Evolutionary conservation across 1,140 invertebrate species (phyloP).

Genomic region (Planococcus citri): DNA sequence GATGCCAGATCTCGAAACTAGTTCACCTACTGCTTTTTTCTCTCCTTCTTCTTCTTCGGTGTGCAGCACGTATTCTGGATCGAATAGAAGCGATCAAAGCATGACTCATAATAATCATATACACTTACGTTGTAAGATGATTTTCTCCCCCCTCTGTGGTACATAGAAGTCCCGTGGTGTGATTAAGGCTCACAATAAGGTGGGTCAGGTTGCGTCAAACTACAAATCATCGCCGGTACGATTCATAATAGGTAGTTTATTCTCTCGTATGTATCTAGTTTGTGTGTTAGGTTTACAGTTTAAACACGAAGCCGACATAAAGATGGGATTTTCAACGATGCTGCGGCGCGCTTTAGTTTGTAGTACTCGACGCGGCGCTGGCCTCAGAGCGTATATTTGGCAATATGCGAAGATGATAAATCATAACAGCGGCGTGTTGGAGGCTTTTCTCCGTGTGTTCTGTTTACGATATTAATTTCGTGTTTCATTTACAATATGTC

Average conservation of each 20-base stretch:
- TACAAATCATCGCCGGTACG: neutral
- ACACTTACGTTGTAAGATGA: neutral
- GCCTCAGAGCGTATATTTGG: too few species aligned
- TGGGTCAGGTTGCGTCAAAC: slow-evolving; percentile 5
- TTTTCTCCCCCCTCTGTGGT: neutral
- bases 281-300: too few species aligned
- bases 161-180: neutral
- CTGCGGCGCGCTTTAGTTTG: too few species aligned
- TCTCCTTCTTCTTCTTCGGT: too few species aligned
- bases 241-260: neutral
- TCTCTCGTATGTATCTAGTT: too few species aligned
- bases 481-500: neutral
- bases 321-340: too few species aligned
- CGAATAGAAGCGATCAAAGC: neutral
- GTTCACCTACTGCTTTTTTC: neutral
- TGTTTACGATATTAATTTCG: too few species aligned
- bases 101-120: slow-evolving; percentile 8
- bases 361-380: too few species aligned
- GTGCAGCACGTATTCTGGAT: neutral
- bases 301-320: too few species aligned
- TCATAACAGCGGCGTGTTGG: neutral
- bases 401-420: too few species aligned
- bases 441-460: too few species aligned
- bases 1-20: neutral
- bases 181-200: slow-evolving; percentile 2